These are phyloP conservation scores for Microcebus lehilahytsara DNA, from an alignment of 2,113 vertebrate genomes.

Conservation along the genomic window DNA sequence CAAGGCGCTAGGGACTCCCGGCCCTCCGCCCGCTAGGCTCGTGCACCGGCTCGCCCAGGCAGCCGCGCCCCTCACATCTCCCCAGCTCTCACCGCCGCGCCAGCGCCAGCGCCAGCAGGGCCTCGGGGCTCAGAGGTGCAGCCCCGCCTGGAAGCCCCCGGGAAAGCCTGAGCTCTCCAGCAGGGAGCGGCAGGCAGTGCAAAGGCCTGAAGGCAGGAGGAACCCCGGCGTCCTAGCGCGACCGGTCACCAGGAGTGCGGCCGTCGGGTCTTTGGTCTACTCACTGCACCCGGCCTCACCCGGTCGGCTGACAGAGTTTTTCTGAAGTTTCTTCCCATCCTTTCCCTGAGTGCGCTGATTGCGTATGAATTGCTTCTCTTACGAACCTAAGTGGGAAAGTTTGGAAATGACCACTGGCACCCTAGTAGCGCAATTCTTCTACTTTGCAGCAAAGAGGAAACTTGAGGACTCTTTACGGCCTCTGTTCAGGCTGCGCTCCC, in stretches of 20 bases:
- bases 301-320: neutral
- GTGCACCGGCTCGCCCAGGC: neutral
- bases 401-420: neutral
- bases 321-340: neutral
- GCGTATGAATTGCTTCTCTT: neutral
- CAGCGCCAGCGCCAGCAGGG: neutral
- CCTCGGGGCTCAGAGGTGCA: neutral
- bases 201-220: fast-evolving
- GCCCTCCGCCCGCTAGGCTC: neutral
- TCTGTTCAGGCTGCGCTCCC: neutral
- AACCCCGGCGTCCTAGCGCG: neutral
- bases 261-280: neutral
- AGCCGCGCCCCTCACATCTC: neutral
- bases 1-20: fast-evolving
- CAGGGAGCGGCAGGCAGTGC: neutral
- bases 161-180: neutral
- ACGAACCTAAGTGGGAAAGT: neutral
- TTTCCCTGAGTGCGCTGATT: neutral
- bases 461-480: neutral
- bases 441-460: neutral
- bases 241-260: too few relatives aligned
- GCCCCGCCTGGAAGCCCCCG: neutral
- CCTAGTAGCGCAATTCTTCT: neutral
- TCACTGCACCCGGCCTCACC: too few relatives aligned
- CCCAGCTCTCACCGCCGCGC: fast-evolving